phyloP scores from a whole-genome alignment of 2,888 invertebrate species.

The Cheilosia impressa region DNA sequence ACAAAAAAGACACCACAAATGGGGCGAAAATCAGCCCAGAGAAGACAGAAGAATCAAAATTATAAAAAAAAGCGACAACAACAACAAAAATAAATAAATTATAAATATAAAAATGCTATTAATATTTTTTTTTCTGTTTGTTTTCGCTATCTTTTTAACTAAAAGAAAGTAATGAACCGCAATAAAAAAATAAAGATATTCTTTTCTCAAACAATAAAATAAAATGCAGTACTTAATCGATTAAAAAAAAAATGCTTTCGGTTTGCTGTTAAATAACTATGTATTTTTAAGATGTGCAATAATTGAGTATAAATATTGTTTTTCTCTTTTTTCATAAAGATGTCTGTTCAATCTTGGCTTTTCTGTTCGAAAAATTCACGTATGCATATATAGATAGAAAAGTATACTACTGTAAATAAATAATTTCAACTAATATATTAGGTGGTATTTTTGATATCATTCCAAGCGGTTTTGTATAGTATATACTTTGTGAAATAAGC shows the following conservation, averaged over 20 bases:
- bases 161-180: slow-evolving; percentile 19
- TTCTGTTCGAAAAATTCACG: slow-evolving; percentile 30
- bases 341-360: slow-evolving; percentile 20
- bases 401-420: slow-evolving; percentile 64
- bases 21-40: slow-evolving; percentile 84
- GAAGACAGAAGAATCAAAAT: slow-evolving; percentile 77
- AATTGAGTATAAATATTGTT: slow-evolving; percentile 53
- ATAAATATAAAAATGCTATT: slow-evolving; percentile 40
- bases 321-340: slow-evolving; percentile 23
- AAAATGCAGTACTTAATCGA: slow-evolving; percentile 42
- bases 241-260: slow-evolving; percentile 31
- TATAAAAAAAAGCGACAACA: slow-evolving; percentile 75
- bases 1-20: slow-evolving; percentile 84
- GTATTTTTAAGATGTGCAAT: slow-evolving; percentile 52
- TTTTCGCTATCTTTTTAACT: slow-evolving; percentile 22
- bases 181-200: slow-evolving; percentile 12
- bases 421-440: slow-evolving; percentile 62
- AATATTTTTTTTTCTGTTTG: slow-evolving; percentile 18
- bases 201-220: slow-evolving; percentile 31
- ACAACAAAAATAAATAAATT: slow-evolving; percentile 79
- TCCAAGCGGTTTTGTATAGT: slow-evolving; percentile 71
- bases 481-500: slow-evolving; percentile 70
- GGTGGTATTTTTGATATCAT: slow-evolving; percentile 66
- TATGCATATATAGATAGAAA: slow-evolving; percentile 61
- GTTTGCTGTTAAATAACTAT: slow-evolving; percentile 41